phyloP scores from a whole-genome alignment of 1,140 invertebrate genomes.

The Drosophila orena region DNA sequence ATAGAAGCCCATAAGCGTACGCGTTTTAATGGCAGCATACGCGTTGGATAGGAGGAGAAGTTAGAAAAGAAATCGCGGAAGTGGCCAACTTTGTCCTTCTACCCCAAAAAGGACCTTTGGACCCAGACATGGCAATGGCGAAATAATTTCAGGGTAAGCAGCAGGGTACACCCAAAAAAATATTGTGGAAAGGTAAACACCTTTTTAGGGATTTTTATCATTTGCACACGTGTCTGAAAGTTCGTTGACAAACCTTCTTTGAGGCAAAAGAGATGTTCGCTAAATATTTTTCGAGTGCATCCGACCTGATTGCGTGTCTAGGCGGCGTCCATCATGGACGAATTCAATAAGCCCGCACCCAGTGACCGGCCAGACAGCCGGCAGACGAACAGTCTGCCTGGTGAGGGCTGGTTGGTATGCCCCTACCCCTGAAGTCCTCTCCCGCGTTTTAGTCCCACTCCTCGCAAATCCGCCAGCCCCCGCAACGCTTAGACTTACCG shows the following conservation, averaged over 20 bases:
- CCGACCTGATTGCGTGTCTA: slow-evolving; percentile 53
- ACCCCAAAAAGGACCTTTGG: slow-evolving; percentile 18
- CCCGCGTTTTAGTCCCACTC: background rate
- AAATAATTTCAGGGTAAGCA: slow-evolving; percentile 44
- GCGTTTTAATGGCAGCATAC: slow-evolving; percentile 72
- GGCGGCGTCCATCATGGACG: slow-evolving; percentile 61
- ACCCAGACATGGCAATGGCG: slow-evolving; percentile 67
- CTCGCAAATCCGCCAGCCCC: background rate
- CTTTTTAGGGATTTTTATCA: too few species aligned
- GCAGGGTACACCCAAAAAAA: slow-evolving; percentile 1
- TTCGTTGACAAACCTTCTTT: background rate
- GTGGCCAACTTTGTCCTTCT: slow-evolving; percentile 44
- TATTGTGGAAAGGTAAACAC: too few species aligned
- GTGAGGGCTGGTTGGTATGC: slow-evolving; percentile 21
- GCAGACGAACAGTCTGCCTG: slow-evolving; percentile 75
- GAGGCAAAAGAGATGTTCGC: too few species aligned
- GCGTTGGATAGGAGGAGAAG: slow-evolving; percentile 1
- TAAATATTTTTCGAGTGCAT: slow-evolving; percentile 2
- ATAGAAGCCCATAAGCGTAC: slow-evolving; percentile 72
- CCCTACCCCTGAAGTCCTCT: background rate
- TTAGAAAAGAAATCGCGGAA: slow-evolving; percentile 23
- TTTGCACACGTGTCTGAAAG: background rate
- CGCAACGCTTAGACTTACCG: too few species aligned
- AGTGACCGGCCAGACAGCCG: slow-evolving; percentile 55
- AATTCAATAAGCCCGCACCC: slow-evolving; percentile 79